phyloP scores from a whole-genome alignment of 2,888 invertebrate genomes.

The Sinohyriopsis cumingii region DNA sequence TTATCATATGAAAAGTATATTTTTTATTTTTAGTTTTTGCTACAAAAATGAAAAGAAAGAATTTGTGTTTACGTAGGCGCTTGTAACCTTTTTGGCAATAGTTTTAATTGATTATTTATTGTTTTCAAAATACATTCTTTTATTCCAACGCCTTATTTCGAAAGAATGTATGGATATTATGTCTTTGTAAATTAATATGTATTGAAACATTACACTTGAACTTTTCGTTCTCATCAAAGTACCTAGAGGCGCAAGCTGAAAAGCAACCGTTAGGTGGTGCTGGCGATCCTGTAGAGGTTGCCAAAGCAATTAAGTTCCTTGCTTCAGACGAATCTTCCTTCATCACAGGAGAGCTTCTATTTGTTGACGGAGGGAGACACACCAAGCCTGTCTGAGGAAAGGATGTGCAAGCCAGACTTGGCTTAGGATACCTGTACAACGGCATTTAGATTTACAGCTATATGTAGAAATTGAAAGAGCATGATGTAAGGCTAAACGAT shows the following conservation, averaged over 20 bases:
- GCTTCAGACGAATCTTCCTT: constrained; percentile 88
- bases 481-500: too few species aligned
- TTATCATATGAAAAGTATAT: too few species aligned
- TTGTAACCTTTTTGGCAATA: neutral
- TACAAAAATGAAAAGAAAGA: too few species aligned
- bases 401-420: too few species aligned
- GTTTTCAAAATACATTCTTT: neutral
- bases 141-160: too few species aligned
- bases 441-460: too few species aligned
- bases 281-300: constrained; percentile 88
- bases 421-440: too few species aligned
- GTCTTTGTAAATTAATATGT: neutral
- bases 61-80: too few species aligned
- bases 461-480: too few species aligned
- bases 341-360: constrained; percentile 89
- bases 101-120: neutral
- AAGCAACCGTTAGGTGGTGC: constrained; percentile 93
- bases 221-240: constrained; percentile 71
- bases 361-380: constrained; percentile 93
- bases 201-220: neutral
- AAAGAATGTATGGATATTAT: neutral
- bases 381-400: too few species aligned
- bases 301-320: constrained; percentile 89
- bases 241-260: constrained; percentile 85
- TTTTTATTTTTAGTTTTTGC: too few species aligned